A percentile compares a stretch with the other conserved stretches of the same genome.
Conservation (phyloP, 2,888 invertebrate genomes). For the Drosophila imparisetae region DNA sequence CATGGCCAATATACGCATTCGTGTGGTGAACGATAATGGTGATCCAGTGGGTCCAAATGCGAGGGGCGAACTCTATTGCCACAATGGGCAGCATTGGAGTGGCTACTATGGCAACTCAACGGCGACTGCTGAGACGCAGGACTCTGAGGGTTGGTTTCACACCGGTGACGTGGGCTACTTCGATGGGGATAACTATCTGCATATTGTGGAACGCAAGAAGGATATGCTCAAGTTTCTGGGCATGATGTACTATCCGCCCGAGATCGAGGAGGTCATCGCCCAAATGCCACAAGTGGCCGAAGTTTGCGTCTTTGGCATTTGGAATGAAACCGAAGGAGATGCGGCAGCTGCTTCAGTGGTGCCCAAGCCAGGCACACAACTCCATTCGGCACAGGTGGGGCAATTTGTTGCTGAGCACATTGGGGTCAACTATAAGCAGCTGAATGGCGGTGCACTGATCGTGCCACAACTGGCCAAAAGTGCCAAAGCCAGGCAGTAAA, state of each 20-base stretch:
- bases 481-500: constrained; percentile 67
- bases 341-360: constrained; percentile 82
- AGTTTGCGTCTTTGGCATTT: constrained; percentile 81
- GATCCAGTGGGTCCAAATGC: constrained; percentile 64
- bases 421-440: constrained; percentile 61
- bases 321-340: constrained; percentile 79
- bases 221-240: constrained; percentile 79
- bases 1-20: constrained; percentile 50
- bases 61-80: constrained; percentile 74
- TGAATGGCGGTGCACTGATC: constrained; percentile 74
- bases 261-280: constrained; percentile 80
- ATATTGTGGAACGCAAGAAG: constrained; percentile 79
- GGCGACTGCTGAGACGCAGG: constrained; percentile 72
- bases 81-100: constrained; percentile 65
- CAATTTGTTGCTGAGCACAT: constrained; percentile 52
- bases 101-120: constrained; percentile 80
- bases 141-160: constrained; percentile 81
- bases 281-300: constrained; percentile 76
- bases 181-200: constrained; percentile 79
- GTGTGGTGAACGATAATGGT: constrained; percentile 67
- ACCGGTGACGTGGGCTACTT: constrained; percentile 84
- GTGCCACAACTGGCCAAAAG: constrained; percentile 71
- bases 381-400: constrained; percentile 52
- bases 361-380: constrained; percentile 47
- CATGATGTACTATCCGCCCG: constrained; percentile 82